Percentiles rank a stretch among this genome's conserved stretches.
Conservation (phyloP, 2,113 vertebrate species). For the Bagarius yarrelli region DNA sequence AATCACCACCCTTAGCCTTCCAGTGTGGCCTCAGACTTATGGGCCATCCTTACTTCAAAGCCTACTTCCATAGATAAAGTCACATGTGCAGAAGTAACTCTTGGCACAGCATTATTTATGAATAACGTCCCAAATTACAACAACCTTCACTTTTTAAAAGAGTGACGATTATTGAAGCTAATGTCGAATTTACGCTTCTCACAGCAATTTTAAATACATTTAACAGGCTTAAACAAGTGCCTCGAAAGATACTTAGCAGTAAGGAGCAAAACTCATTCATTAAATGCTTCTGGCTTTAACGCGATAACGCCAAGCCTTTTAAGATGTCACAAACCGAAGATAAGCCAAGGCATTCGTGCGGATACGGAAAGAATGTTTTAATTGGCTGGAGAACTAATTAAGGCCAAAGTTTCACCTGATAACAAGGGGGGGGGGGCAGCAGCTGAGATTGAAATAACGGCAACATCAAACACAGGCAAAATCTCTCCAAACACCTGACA, state of each 20-base stretch:
- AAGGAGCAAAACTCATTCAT: background rate
- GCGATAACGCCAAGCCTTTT: conserved; percentile 30
- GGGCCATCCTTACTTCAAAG: background rate
- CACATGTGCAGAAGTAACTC: background rate
- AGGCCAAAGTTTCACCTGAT: conserved; percentile 39
- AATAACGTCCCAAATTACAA: background rate
- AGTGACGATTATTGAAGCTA: background rate
- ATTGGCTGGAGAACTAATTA: conserved; percentile 63
- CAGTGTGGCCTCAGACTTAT: background rate
- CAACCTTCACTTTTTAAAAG: background rate
- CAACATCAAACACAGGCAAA: conserved; percentile 29
- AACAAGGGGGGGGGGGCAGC: conserved; percentile 10
- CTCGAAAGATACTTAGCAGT: background rate
- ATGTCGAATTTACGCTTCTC: background rate
- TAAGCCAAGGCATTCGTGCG: conserved; percentile 5
- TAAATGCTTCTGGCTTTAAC: conserved; percentile 3
- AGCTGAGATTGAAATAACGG: conserved; percentile 6
- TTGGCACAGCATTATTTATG: background rate
- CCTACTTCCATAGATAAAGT: background rate
- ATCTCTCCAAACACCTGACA: conserved; percentile 17
- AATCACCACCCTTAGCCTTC: background rate
- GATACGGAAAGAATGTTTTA: conserved; percentile 54
- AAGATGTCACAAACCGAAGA: conserved; percentile 42
- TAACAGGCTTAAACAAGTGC: background rate
- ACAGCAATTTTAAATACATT: background rate